phyloP scores from a whole-genome alignment of 2,888 invertebrate species.

The Drosophila leonis region DNA sequence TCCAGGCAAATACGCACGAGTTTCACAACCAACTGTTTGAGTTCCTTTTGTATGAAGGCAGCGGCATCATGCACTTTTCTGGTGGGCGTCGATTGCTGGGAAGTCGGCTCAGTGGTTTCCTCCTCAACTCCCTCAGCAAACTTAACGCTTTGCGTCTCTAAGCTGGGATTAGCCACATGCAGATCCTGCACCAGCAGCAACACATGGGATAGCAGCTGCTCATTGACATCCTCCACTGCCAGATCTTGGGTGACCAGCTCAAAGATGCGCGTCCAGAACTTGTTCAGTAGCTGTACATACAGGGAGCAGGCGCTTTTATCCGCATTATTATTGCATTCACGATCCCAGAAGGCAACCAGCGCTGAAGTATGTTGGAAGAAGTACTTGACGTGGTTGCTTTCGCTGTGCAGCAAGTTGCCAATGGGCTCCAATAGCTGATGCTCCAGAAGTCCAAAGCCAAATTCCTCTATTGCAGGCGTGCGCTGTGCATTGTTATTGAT shows the following conservation, averaged over 20 bases:
- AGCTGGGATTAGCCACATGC: slow-evolving; percentile 81
- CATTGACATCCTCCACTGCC: slow-evolving; percentile 62
- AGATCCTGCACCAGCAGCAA: slow-evolving; percentile 85
- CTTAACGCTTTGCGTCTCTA: slow-evolving; percentile 87
- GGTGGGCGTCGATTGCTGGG: slow-evolving; percentile 33
- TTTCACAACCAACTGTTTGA: slow-evolving; percentile 77
- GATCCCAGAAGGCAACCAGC: slow-evolving; percentile 87
- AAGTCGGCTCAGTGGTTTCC: slow-evolving; percentile 38
- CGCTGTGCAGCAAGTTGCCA: slow-evolving; percentile 86
- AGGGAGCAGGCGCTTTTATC: slow-evolving; percentile 65
- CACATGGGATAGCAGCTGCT: slow-evolving; percentile 82
- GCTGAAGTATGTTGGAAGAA: slow-evolving; percentile 86
- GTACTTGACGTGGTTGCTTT: slow-evolving; percentile 79
- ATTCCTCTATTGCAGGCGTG: slow-evolving; percentile 34
- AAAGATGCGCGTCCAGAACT: slow-evolving; percentile 82
- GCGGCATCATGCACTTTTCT: slow-evolving; percentile 56
- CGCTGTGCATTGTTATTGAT: slow-evolving; percentile 82
- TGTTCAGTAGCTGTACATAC: slow-evolving; percentile 69
- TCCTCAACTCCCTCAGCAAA: slow-evolving; percentile 84
- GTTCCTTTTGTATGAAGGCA: slow-evolving; percentile 76
- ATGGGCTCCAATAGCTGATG: slow-evolving; percentile 84
- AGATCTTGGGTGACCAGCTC: slow-evolving; percentile 66
- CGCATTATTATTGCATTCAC: slow-evolving; percentile 54
- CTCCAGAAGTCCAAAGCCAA: slow-evolving; percentile 64
- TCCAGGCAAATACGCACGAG: slow-evolving; percentile 86